A percentile compares a stretch with the other conserved stretches of the same genome.
Evolutionary conservation across 2,113 vertebrate genomes (phyloP).

Genomic region (Phrynosoma blainvillii): DNA sequence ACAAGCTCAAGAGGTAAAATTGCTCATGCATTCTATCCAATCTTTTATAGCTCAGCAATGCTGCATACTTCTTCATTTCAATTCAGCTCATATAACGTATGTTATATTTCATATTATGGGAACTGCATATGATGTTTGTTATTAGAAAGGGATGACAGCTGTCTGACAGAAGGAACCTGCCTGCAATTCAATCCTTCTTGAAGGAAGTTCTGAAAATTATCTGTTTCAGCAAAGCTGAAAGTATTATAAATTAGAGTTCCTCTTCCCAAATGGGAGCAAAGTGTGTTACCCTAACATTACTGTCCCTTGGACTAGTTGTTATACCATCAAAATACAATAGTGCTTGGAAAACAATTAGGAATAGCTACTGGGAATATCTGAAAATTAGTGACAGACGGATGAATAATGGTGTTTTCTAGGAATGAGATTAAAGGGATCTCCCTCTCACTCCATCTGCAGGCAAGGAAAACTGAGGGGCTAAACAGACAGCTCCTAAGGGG

Average conservation of each 20-base stretch:
- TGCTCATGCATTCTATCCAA: conserved; percentile 47
- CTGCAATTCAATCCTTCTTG: conserved; percentile 46
- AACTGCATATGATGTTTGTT: conserved; percentile 40
- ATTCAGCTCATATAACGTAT: conserved; percentile 42
- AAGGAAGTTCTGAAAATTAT: conserved; percentile 33
- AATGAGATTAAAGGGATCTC: too few relatives aligned
- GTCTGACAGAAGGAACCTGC: conserved; percentile 27
- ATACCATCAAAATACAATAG: too few relatives aligned
- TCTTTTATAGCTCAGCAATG: conserved; percentile 42
- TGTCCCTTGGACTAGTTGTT: neutral
- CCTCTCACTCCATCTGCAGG: too few relatives aligned
- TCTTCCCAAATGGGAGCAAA: conserved; percentile 32
- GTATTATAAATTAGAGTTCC: conserved; percentile 24
- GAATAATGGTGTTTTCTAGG: too few relatives aligned
- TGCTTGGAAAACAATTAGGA: too few relatives aligned
- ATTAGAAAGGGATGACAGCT: conserved; percentile 44
- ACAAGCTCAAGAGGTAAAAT: conserved; percentile 37
- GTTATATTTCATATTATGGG: conserved; percentile 48
- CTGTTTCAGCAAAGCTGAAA: conserved; percentile 48
- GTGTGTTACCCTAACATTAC: neutral
- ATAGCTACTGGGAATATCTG: too few relatives aligned
- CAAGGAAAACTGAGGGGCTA: too few relatives aligned
- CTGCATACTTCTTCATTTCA: conserved; percentile 43
- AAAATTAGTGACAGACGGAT: too few relatives aligned
- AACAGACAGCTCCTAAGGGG: too few relatives aligned